Percentiles rank a stretch among this genome's conserved stretches.
These are phyloP conservation scores for Acrobasis consociella DNA, from an alignment of 2,888 invertebrate species.

Conservation along the genomic window DNA sequence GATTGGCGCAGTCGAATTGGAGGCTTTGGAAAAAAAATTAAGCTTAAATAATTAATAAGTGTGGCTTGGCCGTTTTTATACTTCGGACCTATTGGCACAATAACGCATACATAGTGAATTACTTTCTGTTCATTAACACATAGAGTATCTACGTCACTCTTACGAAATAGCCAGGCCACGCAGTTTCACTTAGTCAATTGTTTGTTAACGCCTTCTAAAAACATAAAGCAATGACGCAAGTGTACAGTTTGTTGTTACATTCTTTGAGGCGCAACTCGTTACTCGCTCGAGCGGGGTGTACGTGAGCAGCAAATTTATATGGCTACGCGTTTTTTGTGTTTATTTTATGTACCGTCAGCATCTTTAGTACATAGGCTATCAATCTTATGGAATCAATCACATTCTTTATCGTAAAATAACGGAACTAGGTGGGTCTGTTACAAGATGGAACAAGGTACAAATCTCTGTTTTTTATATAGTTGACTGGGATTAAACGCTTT, in stretches of 20 bases:
- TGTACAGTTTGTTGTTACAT: conserved; percentile 4
- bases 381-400: conserved; percentile 2
- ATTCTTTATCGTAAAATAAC: not conserved
- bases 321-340: not conserved
- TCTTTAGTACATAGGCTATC: not conserved
- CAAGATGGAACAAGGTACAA: not conserved
- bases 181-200: too few species aligned
- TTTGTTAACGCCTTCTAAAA: not conserved
- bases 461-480: too few species aligned
- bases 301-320: conserved; percentile 14
- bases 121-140: too few species aligned
- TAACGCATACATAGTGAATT: too few species aligned
- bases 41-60: too few species aligned
- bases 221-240: conserved; percentile 8
- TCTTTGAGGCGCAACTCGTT: conserved; percentile 12
- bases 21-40: too few species aligned
- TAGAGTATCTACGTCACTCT: too few species aligned
- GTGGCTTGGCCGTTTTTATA: too few species aligned
- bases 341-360: conserved; percentile 3
- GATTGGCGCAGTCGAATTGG: too few species aligned
- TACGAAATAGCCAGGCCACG: too few species aligned
- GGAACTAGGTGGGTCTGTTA: not conserved
- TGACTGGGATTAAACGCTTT: too few species aligned
- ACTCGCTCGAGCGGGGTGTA: conserved; percentile 13
- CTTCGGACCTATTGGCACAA: too few species aligned